phyloP scores from a whole-genome alignment of 1,140 invertebrate species.

The Bradysia coprophila region DNA sequence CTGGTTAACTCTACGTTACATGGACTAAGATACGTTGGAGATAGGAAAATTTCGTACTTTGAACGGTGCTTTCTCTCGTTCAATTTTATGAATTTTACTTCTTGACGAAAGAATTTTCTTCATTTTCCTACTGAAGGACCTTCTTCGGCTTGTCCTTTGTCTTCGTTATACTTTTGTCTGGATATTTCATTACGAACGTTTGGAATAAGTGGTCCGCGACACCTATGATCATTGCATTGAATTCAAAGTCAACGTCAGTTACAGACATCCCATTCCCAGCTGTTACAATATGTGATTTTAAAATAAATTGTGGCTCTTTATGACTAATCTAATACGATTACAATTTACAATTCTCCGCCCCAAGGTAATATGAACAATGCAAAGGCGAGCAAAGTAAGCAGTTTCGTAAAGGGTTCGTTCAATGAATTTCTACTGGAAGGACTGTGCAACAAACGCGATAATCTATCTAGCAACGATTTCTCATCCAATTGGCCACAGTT shows the following conservation, averaged over 20 bases:
- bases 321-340: no score
- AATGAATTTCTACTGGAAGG: constrained; percentile 29
- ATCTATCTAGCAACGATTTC: no score
- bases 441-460: no score
- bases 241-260: constrained; percentile 40
- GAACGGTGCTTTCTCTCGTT: constrained; percentile 36
- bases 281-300: constrained; percentile 59
- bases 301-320: no score
- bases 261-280: constrained; percentile 55
- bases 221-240: constrained; percentile 54
- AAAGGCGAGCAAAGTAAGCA: background rate
- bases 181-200: constrained; percentile 49
- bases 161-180: constrained; percentile 37
- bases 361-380: constrained; percentile 64
- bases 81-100: no score
- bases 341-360: no score
- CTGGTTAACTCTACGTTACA: constrained; percentile 45
- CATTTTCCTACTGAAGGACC: no score
- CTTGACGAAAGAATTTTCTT: no score
- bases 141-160: constrained; percentile 34
- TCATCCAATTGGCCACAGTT: constrained; percentile 33
- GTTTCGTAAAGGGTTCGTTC: constrained; percentile 7
- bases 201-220: constrained; percentile 46
- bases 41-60: constrained; percentile 37
- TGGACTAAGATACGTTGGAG: constrained; percentile 56